A percentile compares a stretch with the other conserved stretches of the same genome.
phyloP scores from a whole-genome alignment of 1,140 invertebrate genomes.

The Trichonephila inaurata region DNA sequence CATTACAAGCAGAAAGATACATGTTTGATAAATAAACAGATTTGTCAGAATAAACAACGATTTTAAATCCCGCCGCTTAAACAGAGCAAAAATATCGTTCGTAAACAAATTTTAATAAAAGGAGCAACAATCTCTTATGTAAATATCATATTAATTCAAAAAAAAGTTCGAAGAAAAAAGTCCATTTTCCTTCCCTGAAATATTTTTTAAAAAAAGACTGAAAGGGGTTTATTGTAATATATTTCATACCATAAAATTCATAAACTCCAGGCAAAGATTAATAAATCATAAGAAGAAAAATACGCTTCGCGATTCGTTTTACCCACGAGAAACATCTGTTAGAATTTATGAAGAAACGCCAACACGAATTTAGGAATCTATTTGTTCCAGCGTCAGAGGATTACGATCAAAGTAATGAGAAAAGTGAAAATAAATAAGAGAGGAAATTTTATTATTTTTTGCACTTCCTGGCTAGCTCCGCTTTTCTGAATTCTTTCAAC shows the following conservation, averaged over 20 bases:
- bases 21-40: no score
- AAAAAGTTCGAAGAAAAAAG: no score
- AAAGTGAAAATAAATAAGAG: neutral
- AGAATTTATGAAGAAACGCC: neutral
- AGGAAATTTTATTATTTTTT: neutral
- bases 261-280: neutral
- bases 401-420: neutral
- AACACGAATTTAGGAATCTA: neutral
- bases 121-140: no score
- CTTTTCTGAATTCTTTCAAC: neutral
- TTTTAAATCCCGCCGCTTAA: no score
- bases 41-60: no score
- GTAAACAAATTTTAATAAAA: no score
- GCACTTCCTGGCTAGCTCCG: neutral
- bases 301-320: neutral
- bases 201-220: no score
- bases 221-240: no score
- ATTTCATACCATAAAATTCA: neutral
- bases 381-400: neutral
- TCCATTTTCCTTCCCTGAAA: no score
- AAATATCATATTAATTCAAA: no score
- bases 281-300: neutral
- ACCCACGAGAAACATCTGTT: neutral
- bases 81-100: no score
- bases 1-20: no score